These are phyloP conservation scores for Macrobrachium rosenbergii DNA, from an alignment of 1,140 invertebrate genomes.

Conservation along the genomic window DNA sequence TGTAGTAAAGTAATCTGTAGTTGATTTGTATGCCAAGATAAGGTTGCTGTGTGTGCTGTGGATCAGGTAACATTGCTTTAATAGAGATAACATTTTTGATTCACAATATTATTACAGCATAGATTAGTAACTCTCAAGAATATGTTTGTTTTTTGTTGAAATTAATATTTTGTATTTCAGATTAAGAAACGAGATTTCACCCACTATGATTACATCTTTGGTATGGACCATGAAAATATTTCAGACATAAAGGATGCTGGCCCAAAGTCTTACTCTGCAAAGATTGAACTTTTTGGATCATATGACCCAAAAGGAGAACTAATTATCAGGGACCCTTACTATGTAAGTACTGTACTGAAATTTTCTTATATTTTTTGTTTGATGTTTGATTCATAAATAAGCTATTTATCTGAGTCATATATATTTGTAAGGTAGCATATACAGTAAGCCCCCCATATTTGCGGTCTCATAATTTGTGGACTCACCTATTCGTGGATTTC, in stretches of 20 bases:
- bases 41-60: too few species aligned
- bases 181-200: constrained; percentile 76
- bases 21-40: too few species aligned
- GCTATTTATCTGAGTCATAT: too few species aligned
- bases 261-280: constrained; percentile 77
- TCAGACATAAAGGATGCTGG: constrained; percentile 76
- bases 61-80: too few species aligned
- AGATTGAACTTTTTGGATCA: constrained; percentile 83
- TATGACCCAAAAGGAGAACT: constrained; percentile 84
- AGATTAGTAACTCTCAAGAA: too few species aligned
- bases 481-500: too few species aligned
- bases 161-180: constrained; percentile 25
- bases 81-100: not conserved
- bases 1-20: too few species aligned
- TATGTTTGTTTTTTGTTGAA: not conserved
- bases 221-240: constrained; percentile 91
- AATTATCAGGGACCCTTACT: constrained; percentile 91
- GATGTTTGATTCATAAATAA: too few species aligned
- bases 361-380: too few species aligned
- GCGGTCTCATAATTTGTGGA: too few species aligned
- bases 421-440: too few species aligned
- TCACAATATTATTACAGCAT: not conserved
- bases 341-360: constrained; percentile 73
- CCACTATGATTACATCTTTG: constrained; percentile 88
- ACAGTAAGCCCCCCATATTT: too few species aligned